phyloP scores from a whole-genome alignment of 2,113 vertebrate species.

The Oreocharis arfaki region DNA sequence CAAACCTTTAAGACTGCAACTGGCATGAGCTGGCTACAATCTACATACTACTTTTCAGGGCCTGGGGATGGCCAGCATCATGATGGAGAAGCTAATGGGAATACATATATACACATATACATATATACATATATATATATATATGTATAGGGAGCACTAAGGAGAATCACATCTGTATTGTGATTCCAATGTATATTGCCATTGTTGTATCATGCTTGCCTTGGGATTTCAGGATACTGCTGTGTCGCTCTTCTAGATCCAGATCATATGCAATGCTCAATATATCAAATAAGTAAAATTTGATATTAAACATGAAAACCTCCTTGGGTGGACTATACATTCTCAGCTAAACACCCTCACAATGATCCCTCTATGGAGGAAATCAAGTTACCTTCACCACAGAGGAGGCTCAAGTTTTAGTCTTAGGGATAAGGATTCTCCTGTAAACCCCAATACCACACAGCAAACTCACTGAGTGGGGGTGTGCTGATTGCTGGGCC shows the following conservation, averaged over 20 bases:
- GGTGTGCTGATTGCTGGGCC: background rate
- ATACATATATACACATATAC: background rate
- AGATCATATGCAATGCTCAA: background rate
- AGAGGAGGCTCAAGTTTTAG: background rate
- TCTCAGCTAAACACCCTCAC: background rate
- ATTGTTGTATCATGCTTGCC: background rate
- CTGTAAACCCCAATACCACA: background rate
- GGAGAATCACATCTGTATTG: background rate
- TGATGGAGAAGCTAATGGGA: background rate
- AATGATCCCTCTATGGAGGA: background rate
- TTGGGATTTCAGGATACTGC: background rate
- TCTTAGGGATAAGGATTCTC: background rate
- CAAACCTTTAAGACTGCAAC: background rate
- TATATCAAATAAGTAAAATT: background rate
- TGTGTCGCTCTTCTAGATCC: background rate
- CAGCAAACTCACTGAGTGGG: background rate
- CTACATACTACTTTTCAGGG: accelerated
- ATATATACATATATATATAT: background rate
- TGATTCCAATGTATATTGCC: background rate
- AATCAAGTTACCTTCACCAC: background rate
- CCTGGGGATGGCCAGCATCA: background rate
- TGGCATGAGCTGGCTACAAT: background rate
- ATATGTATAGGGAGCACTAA: background rate
- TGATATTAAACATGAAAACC: background rate
- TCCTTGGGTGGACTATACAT: background rate